Conservation (phyloP, 1,140 invertebrate genomes). For the Trachelipus rathkii region DNA sequence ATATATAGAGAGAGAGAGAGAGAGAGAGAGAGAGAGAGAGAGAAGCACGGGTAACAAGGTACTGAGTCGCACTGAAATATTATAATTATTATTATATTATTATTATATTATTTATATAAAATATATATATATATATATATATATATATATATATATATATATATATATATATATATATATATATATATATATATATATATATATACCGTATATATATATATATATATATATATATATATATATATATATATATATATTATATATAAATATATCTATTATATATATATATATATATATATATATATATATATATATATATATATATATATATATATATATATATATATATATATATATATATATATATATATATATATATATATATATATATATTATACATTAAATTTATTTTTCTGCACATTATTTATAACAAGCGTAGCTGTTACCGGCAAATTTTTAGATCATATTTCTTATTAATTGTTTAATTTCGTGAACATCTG, state of each 20-base stretch:
- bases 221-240: not conserved
- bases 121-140: slow-evolving; percentile 6
- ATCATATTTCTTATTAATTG: too few species aligned
- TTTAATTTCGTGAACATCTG: too few species aligned
- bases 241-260: not conserved
- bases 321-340: not conserved
- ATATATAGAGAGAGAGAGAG: too few species aligned
- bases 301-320: not conserved
- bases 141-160: not conserved
- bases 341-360: not conserved
- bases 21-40: too few species aligned
- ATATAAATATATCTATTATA: not conserved
- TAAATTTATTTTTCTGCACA: too few species aligned
- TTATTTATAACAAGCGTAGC: too few species aligned
- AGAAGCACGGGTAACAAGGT: too few species aligned
- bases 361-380: not conserved
- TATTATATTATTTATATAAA: too few species aligned
- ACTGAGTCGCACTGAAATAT: too few species aligned
- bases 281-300: not conserved
- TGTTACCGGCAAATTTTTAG: too few species aligned
- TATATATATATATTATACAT: not conserved
- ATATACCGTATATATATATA: not conserved
- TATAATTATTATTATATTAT: too few species aligned
- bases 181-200: not conserved
- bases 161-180: slow-evolving; percentile 2